Evolutionary conservation across 2,797 vertebrate species (phyloP).

Genomic region (Dermochelys coriacea): DNA sequence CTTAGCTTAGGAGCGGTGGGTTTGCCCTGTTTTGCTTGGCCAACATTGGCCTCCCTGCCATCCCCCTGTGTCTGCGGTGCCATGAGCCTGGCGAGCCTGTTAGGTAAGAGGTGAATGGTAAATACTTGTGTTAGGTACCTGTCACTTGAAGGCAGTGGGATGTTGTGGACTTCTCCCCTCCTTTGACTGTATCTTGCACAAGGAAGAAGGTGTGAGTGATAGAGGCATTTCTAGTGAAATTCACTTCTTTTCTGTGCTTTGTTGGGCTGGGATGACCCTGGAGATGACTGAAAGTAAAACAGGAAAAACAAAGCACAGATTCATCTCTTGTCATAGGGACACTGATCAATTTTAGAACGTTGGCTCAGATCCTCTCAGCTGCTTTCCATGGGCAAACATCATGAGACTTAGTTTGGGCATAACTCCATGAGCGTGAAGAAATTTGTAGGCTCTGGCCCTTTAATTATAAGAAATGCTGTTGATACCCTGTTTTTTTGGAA

Average conservation of each 20-base stretch:
- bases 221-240: not conserved
- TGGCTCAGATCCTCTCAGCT: not conserved
- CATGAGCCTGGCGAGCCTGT: not conserved
- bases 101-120: not conserved
- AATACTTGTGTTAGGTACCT: not conserved
- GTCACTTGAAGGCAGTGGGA: not conserved
- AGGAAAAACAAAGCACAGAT: not conserved
- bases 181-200: not conserved
- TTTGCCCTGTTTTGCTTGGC: too few species aligned
- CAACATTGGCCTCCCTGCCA: not conserved
- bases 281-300: not conserved
- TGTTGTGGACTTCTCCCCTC: not conserved
- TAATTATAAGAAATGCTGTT: not conserved
- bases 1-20: too few species aligned
- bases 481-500: not conserved
- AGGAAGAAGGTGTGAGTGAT: not conserved
- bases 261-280: not conserved
- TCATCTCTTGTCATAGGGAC: not conserved
- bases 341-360: not conserved
- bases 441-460: not conserved
- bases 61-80: not conserved
- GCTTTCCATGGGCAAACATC: not conserved
- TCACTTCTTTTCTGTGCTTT: not conserved
- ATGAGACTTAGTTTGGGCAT: not conserved
- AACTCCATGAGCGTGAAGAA: not conserved